Evolutionary conservation across 2,113 vertebrate species (phyloP), one percentile per base, ranked within the genome.

Genomic region (Collichthys lucidus): DNA sequence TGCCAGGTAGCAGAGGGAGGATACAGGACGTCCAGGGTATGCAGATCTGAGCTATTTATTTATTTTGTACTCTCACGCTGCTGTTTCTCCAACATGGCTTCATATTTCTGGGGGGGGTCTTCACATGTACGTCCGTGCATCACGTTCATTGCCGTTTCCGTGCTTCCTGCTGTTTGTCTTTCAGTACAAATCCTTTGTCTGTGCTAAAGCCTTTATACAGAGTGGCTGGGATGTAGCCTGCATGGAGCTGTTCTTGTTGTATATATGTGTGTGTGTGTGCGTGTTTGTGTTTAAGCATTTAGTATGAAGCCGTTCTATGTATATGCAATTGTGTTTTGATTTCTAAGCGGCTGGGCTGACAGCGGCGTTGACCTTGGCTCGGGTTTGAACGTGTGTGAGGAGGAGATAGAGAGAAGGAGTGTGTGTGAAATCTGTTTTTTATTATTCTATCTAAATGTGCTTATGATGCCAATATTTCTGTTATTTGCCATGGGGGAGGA

Each of bases 21-120:
- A 87, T 11, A 47, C 75, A 20, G 57, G 92, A 91, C 95, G 35
- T 63, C 93, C 92, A 91, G 93, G 94, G 93, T 96, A 95, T 90
- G 94, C 95, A 85, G 82, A 85, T 59, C 88, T 92, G 79, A 91
- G 92, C 89, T 80, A 7, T 61, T 19, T 12, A 24, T 75, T 19
- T 70, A 26, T 26, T 26, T 71, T 69, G 56, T 10, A 68, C 4
- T 55, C 65, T 35, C 35, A 35, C 14, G 5, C 42, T 31, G 55
- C 64, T 24, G 11, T 63, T 74, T 57, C 26, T 68, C 61, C 22
- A 26, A 22, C 31, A 17, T 26, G 44, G 57, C 78, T 68, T 74
- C 3, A 19, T 2, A 17, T n/a, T 11, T 73, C 46, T 46, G 22
- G 35, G 35, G 55, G 57, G 24, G 31, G 22, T 26, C 49, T 83